These are phyloP conservation scores for Tiliacea aurago DNA, from an alignment of 2,888 invertebrate species.

Conservation along the genomic window DNA sequence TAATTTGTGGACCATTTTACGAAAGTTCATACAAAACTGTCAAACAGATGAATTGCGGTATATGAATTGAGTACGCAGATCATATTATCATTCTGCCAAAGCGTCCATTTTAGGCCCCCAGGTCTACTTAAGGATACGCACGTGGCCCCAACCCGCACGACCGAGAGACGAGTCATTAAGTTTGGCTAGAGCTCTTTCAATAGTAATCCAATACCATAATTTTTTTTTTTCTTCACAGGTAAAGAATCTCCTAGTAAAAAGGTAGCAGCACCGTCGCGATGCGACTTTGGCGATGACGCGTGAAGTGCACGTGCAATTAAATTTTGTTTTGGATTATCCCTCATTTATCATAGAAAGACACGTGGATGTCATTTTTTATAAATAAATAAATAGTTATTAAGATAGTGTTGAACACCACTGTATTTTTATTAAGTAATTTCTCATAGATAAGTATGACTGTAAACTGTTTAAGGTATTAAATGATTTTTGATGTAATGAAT, in stretches of 20 bases:
- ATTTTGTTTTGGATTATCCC: constrained; percentile 43
- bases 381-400: constrained; percentile 48
- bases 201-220: neutral
- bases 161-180: neutral
- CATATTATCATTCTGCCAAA: too few species aligned
- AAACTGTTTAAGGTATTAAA: constrained; percentile 33
- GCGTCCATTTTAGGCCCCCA: too few species aligned
- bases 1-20: too few species aligned
- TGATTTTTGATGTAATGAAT: constrained; percentile 45
- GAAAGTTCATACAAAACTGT: too few species aligned
- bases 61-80: too few species aligned
- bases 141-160: neutral
- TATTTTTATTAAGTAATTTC: constrained; percentile 50
- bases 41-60: too few species aligned
- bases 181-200: neutral
- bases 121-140: neutral
- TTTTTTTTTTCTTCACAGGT: constrained; percentile 61
- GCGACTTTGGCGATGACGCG: constrained; percentile 75
- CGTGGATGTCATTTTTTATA: constrained; percentile 35
- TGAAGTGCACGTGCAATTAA: constrained; percentile 42
- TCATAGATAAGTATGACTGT: constrained; percentile 44
- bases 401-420: constrained; percentile 53
- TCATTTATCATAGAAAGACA: constrained; percentile 27
- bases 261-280: constrained; percentile 74
- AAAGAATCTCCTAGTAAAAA: constrained; percentile 78